phyloP scores from a whole-genome alignment of 1,140 invertebrate genomes.

The Drosophila pseudoananassae region DNA sequence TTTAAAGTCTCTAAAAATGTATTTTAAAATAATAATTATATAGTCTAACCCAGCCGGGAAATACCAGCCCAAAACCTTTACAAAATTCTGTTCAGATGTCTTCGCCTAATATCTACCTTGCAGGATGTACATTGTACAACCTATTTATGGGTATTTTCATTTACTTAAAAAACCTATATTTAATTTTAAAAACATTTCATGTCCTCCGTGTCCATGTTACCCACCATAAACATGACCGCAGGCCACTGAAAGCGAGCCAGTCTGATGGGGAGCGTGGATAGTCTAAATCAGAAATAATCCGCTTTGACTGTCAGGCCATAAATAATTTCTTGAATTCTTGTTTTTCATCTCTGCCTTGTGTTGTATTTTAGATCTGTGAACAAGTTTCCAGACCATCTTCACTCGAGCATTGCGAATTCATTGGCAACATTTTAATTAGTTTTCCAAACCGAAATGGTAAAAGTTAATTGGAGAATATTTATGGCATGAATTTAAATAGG shows the following conservation, averaged over 20 bases:
- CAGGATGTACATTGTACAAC: background rate
- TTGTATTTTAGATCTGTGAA: slow-evolving; percentile 44
- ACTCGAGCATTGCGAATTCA: slow-evolving; percentile 42
- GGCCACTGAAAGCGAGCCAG: slow-evolving; percentile 22
- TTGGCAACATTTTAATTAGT: slow-evolving; percentile 64
- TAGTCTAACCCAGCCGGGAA: no score
- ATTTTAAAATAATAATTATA: background rate
- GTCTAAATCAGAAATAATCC: slow-evolving; percentile 73
- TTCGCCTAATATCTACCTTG: background rate
- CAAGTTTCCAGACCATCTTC: slow-evolving; percentile 42
- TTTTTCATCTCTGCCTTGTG: slow-evolving; percentile 14
- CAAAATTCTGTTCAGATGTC: no score
- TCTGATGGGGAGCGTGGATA: slow-evolving; percentile 54
- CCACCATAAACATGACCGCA: slow-evolving; percentile 20
- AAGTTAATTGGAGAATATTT: slow-evolving; percentile 44
- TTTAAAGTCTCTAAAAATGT: background rate
- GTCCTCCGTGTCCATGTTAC: slow-evolving; percentile 5
- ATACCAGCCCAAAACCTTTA: no score
- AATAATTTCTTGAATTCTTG: slow-evolving; percentile 47
- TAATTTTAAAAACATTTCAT: slow-evolving; percentile 1
- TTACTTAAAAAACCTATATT: background rate
- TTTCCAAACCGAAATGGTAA: slow-evolving; percentile 56
- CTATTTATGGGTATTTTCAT: background rate
- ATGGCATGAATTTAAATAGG: slow-evolving; percentile 34
- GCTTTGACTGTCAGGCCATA: slow-evolving; percentile 62